Base-by-base conservation (phyloP, 1,140 invertebrate species). In the Reticulitermes speratus region DNA sequence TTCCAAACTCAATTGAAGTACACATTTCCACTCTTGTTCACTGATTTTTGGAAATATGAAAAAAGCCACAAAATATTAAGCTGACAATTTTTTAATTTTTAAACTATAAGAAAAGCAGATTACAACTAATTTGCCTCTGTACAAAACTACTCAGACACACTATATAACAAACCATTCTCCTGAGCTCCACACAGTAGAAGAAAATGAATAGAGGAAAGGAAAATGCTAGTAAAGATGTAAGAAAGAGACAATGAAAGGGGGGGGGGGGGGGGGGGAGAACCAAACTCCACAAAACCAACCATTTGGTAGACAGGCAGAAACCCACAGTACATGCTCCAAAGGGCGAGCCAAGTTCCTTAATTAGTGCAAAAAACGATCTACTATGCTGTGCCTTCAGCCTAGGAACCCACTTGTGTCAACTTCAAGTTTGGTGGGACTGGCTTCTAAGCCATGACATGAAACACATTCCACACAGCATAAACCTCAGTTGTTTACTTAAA, bases 251-350 rank as follows among this genome's bases (percentile, higher is more conserved):
- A 65, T 9, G 59, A 75, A 16, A 75, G 2, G 65, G n/a, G n/a
- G n/a, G 14, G 14, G 14, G 7, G n/a, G 2, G 65, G n/a, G n/a
- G n/a, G 14, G 14, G 14, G 7, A 75, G n/a, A 25, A n/a, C 7
- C 3, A 6, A 75, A 75, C 65, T 75, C 65, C 0, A 75, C 3
- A 8, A 75, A 75, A 30, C 25, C 65, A 75, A 30, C 65, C 65
- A 75, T 75, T 75, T 25, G n/a, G n/a, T 30, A 75, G 65, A 75
- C 65, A 75, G 65, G n/a, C 65, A 75, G 65, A 75, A 75, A 75
- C 65, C 65, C 65, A 75, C n/a, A 75, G 65, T 75, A 75, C 65
- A 75, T 75, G 65, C 65, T 75, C 65, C 65, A 75, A 25, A 75
- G 65, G 65, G 25, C 30, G 65, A 75, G 65, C 65, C 65, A 75